These are phyloP conservation scores for Drosophila suzukii DNA, from an alignment of 1,140 invertebrate species.

Conservation along the genomic window DNA sequence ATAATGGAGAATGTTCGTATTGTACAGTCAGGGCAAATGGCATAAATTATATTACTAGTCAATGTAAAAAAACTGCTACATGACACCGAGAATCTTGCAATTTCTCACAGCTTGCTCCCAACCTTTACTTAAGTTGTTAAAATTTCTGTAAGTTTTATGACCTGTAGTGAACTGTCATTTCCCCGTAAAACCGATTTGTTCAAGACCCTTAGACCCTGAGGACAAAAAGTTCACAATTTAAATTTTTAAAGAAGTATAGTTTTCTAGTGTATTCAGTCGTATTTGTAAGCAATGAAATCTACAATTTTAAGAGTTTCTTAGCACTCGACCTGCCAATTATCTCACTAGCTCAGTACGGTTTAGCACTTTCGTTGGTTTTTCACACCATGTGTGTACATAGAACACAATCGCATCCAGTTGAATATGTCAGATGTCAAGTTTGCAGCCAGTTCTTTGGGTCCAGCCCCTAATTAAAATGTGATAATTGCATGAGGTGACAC, in stretches of 20 bases:
- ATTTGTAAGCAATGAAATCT: too few species aligned
- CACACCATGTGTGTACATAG: constrained; percentile 1
- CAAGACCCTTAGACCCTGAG: too few species aligned
- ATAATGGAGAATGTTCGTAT: too few species aligned
- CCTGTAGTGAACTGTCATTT: not conserved
- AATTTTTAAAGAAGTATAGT: too few species aligned
- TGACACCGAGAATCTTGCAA: too few species aligned
- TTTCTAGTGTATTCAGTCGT: too few species aligned
- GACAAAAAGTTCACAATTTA: too few species aligned
- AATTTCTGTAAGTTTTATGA: not conserved
- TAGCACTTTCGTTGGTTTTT: constrained; percentile 28
- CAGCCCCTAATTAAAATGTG: constrained; percentile 15
- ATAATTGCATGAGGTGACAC: constrained; percentile 59
- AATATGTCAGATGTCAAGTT: constrained; percentile 47
- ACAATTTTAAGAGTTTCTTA: too few species aligned
- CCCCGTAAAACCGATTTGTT: too few species aligned
- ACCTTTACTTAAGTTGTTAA: not conserved
- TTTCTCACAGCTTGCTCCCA: not conserved
- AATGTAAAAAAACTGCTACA: not conserved
- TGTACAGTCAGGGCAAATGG: too few species aligned
- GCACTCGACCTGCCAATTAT: too few species aligned
- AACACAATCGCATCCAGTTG: constrained; percentile 15
- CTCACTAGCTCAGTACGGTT: not conserved
- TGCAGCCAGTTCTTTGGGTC: not conserved
- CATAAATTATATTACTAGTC: not conserved